Conservation (phyloP, 2,113 vertebrate genomes). For the Meriones unguiculatus region DNA sequence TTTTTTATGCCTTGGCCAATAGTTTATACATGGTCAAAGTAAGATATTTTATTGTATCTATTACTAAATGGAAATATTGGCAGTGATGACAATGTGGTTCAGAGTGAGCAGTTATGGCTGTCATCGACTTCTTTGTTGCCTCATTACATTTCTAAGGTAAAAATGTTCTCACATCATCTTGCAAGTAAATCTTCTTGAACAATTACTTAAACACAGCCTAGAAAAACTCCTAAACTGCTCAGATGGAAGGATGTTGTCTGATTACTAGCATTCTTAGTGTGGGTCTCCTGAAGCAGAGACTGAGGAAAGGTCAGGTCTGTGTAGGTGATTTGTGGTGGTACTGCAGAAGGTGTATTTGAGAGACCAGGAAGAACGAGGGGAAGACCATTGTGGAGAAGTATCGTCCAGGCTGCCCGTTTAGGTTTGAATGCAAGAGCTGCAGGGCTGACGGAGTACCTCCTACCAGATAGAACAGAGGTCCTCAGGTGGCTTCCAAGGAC, state of each 20-base stretch:
- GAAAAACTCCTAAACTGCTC: neutral
- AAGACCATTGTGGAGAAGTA: neutral
- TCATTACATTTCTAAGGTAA: neutral
- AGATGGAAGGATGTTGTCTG: neutral
- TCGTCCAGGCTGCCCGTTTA: neutral
- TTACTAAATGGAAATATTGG: neutral
- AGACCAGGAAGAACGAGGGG: neutral
- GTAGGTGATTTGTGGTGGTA: neutral
- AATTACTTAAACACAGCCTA: neutral
- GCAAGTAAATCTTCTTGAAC: slow-evolving; percentile 2
- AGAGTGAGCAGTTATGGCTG: neutral
- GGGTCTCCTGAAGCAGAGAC: neutral
- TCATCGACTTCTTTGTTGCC: neutral
- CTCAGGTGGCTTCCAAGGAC: neutral
- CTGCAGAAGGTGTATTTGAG: neutral
- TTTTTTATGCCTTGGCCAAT: slow-evolving; percentile 37
- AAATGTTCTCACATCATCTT: neutral
- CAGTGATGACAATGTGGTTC: neutral
- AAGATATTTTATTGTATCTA: neutral
- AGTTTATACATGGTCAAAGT: neutral
- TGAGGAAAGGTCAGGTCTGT: neutral
- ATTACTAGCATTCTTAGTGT: neutral
- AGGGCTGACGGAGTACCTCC: neutral
- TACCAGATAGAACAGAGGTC: no score
- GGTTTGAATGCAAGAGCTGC: neutral